Evolutionary conservation across 1,140 invertebrate genomes (phyloP).

Genomic region (Lepidurus apus): DNA sequence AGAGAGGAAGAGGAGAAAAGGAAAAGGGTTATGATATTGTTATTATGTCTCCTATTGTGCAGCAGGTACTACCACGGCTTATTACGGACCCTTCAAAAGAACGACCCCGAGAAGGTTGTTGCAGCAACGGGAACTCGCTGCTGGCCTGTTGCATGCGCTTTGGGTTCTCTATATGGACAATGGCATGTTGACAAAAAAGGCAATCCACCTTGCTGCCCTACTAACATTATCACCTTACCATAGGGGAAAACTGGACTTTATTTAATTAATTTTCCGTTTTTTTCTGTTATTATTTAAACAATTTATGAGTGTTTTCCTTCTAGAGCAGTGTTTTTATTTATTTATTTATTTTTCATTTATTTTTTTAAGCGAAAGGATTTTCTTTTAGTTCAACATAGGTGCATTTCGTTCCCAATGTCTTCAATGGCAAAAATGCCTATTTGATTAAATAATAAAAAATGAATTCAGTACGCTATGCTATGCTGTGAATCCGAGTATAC

Average conservation of each 20-base stretch:
- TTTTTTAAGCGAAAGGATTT: no score
- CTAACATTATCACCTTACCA: not conserved
- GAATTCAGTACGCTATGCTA: no score
- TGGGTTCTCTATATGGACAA: constrained; percentile 16
- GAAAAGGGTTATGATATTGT: constrained; percentile 15
- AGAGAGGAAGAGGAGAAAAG: constrained; percentile 1
- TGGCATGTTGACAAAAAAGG: constrained; percentile 6
- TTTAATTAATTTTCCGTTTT: no score
- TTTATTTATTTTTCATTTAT: no score
- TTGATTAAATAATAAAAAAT: no score
- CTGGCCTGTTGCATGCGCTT: constrained; percentile 12
- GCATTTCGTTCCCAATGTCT: no score
- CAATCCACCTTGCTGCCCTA: constrained; percentile 17
- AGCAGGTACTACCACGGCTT: constrained; percentile 6
- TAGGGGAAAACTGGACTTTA: not conserved
- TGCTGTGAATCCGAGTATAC: no score
- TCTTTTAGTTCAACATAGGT: no score
- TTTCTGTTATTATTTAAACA: no score
- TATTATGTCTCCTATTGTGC: constrained; percentile 8
- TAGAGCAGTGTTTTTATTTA: no score
- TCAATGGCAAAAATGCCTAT: no score
- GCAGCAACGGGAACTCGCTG: constrained; percentile 4
- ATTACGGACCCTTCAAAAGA: not conserved
- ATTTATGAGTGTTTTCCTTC: no score
- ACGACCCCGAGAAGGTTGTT: constrained; percentile 13